Percentiles rank a stretch among this genome's conserved stretches.
phyloP scores from a whole-genome alignment of 2,888 invertebrate species.

The Ophioninae sp. region DNA sequence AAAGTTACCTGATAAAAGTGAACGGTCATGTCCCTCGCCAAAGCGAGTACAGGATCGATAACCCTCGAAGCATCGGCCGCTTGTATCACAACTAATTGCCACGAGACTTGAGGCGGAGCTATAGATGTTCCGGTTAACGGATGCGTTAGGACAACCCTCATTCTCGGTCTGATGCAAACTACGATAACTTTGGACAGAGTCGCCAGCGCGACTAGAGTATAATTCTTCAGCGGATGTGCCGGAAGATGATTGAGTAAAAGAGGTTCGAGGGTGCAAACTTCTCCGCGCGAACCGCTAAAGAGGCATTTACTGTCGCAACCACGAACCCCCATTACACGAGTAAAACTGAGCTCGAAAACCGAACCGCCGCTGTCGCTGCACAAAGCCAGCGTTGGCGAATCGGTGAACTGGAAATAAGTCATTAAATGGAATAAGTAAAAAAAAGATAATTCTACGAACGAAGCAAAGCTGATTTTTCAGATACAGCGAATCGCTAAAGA shows the following conservation, averaged over 20 bases:
- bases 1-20: constrained; percentile 90
- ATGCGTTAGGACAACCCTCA: constrained; percentile 90
- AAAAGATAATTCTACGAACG: background rate
- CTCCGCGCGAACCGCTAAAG: constrained; percentile 98
- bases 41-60: constrained; percentile 93
- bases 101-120: constrained; percentile 94
- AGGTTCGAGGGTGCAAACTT: constrained; percentile 91
- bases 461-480: background rate
- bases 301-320: constrained; percentile 95
- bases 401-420: constrained; percentile 84
- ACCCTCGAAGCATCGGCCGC: constrained; percentile 85
- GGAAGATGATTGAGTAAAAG: constrained; percentile 84
- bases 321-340: constrained; percentile 92
- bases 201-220: constrained; percentile 94
- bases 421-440: background rate
- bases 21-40: constrained; percentile 91
- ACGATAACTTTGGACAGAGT: constrained; percentile 95
- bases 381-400: constrained; percentile 88
- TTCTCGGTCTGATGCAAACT: constrained; percentile 89
- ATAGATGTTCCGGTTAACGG: constrained; percentile 87
- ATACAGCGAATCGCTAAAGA: too few species aligned
- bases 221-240: constrained; percentile 87
- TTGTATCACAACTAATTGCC: constrained; percentile 95
- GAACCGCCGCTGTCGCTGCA: constrained; percentile 97
- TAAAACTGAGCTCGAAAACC: constrained; percentile 96